Evolutionary conservation across 2,888 invertebrate species (phyloP), one percentile per base, ranked within the genome.

Genomic region (Rotaria magnacalcarata): DNA sequence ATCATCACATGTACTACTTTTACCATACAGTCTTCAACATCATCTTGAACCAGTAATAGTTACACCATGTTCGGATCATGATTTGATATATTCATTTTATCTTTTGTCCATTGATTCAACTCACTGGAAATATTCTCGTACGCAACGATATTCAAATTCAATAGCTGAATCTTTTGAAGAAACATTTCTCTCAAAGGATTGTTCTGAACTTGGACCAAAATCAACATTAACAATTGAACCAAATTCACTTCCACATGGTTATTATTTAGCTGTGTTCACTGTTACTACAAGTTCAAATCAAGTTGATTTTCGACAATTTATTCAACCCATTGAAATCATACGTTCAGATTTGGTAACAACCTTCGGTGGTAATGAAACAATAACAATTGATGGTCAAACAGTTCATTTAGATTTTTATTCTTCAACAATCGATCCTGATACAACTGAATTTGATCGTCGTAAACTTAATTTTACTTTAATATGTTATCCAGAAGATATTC

Each of bases 321-420:
- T 80, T 80, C 80, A 80, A 80, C 80, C 80, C 24, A 80, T 80
- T 47, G 80, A 80, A 80, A 80, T 80, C 5, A 14, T 80, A n/a
- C 80, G 80, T 47, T 80, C 80, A 24, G 47, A 80, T 47, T 80
- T 80, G 3, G 14, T 16, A 47, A 80, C 80, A 80, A 80, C 24
- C 1, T 80, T 80, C 24, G 47, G 80, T 47, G 47, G 47, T n/a
- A 80, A 80, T 80, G 47, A 47, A 47, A 80, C 80, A n/a, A 11
- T 47, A n/a, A 80, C n/a, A 80, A 80, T 24, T 47, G 47, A 80
- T 80, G n/a, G 21, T 14, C n/a, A 43, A 11, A 3, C 4, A 19
- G 14, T 80, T 47, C 6, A 24, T 3, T n/a, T 80, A 47, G 80
- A 80, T 80, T 80, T 80, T 47, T 80, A 47, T 24, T 47, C 80